phyloP scores from a whole-genome alignment of 2,113 vertebrate species.

The Ceratotherium simum region DNA sequence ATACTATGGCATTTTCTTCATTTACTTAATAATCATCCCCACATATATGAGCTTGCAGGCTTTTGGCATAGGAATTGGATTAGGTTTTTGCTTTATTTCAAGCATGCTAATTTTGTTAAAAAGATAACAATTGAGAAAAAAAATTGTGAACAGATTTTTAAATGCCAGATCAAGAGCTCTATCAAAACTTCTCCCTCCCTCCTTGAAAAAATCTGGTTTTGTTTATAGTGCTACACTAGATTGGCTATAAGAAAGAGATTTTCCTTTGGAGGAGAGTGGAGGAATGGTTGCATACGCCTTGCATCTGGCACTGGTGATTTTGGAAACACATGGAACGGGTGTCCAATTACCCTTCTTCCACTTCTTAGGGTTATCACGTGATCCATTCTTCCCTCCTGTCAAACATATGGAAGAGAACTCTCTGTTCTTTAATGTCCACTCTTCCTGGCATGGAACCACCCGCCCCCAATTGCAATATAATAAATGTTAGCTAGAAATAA shows the following conservation, averaged over 20 bases:
- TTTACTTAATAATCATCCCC: neutral
- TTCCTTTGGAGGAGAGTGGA: constrained; percentile 71
- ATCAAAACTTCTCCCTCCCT: constrained; percentile 14
- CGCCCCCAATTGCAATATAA: neutral
- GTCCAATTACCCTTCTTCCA: constrained; percentile 77
- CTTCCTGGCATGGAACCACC: constrained; percentile 47
- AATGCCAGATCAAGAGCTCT: constrained; percentile 32
- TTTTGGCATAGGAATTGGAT: neutral
- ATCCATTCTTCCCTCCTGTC: constrained; percentile 69
- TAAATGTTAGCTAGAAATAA: constrained; percentile 27
- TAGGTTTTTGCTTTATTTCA: neutral
- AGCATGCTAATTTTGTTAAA: constrained; percentile 8
- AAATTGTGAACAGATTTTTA: constrained; percentile 26
- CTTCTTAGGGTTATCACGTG: constrained; percentile 70
- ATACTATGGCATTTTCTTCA: neutral
- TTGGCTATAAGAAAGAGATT: constrained; percentile 55
- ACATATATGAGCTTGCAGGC: neutral
- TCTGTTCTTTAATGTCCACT: constrained; percentile 24
- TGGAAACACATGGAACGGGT: constrained; percentile 78
- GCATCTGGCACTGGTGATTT: constrained; percentile 78
- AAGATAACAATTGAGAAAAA: constrained; percentile 53
- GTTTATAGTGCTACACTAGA: constrained; percentile 44
- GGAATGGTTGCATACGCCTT: constrained; percentile 68
- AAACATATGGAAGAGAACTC: constrained; percentile 68
- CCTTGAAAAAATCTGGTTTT: constrained; percentile 50